phyloP scores from a whole-genome alignment of 2,888 invertebrate species.

The Troides aeacus region DNA sequence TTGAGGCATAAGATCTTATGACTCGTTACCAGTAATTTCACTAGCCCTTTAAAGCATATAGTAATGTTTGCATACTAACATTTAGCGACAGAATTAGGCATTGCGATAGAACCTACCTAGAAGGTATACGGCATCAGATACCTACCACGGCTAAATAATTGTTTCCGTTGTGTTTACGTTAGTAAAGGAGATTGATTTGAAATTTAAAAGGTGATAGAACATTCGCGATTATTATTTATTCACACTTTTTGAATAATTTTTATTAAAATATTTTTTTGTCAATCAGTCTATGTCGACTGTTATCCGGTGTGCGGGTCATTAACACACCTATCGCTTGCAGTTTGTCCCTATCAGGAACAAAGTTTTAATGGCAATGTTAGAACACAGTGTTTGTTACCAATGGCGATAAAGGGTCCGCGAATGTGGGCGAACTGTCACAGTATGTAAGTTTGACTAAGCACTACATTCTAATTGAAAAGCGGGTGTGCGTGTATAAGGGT shows the following conservation, averaged over 20 bases:
- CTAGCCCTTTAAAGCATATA: too few species aligned
- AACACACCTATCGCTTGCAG: conserved; percentile 37
- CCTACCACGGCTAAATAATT: too few species aligned
- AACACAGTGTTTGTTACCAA: conserved; percentile 22
- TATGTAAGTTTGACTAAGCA: not conserved
- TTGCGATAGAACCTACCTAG: too few species aligned
- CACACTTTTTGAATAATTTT: not conserved
- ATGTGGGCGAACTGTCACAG: conserved; percentile 20
- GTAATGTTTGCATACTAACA: too few species aligned
- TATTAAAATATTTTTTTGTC: conserved; percentile 1
- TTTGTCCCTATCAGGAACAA: conserved; percentile 14
- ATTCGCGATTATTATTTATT: too few species aligned
- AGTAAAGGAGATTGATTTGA: too few species aligned
- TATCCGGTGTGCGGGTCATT: conserved; percentile 40
- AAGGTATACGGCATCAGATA: too few species aligned
- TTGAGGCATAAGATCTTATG: too few species aligned
- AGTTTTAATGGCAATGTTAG: conserved; percentile 13
- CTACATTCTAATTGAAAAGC: conserved; percentile 2
- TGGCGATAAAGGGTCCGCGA: conserved; percentile 20
- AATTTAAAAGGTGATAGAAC: too few species aligned
- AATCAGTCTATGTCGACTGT: conserved; percentile 24
- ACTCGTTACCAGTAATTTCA: too few species aligned
- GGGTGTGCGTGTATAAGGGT: not conserved
- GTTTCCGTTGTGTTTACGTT: too few species aligned
- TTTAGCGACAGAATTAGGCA: too few species aligned